Evolutionary conservation across 2,888 invertebrate species (phyloP), one percentile per base, ranked within the genome.

Genomic region (Chironomus riparius): DNA sequence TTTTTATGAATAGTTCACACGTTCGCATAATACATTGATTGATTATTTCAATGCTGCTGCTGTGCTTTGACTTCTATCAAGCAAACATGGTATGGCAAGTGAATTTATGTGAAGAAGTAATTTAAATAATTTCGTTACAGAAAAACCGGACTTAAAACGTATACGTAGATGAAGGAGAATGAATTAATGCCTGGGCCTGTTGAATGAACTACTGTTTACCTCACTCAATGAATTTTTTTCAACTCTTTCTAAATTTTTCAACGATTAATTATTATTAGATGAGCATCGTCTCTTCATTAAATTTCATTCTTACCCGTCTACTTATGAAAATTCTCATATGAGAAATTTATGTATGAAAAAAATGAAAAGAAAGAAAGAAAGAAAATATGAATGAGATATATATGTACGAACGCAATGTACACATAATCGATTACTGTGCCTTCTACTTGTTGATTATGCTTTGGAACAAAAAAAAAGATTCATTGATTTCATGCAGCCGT

Each of bases 1-100:
- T 13, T 38, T 68, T 48, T 7, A 18, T 68, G 74, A 68, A 68
- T 74, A 68, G 74, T 74, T 74, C 74, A 74, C 74, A 74, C 74
- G 74, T 74, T 74, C 74, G 18, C 74, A 74, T 74, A 74, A 68
- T 68, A 65, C 65, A 74, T 74, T 74, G 74, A 74, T 74, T 74
- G 74, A 74, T 74, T 74, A 74, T 74, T 74, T 74, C 74, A 65
- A 47, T 74, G 28, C 18, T 15, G 68, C 38, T 47, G 47, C 12
- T 56, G 47, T 13, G 15, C 38, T n/a, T 5, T 50, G 71, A 18
- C 56, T 56, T 65, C 65, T 65, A 18, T 56, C 56, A n/a, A 56
- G 18, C 56, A 15, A 56, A 56, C 38, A 38, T 38, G 38, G 38
- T 38, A 38, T 38, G 10, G 38, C 38, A 56, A 15, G 56, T 56